Conservation (phyloP, 2,888 invertebrate genomes). For the Torymus aiolomorphi region DNA sequence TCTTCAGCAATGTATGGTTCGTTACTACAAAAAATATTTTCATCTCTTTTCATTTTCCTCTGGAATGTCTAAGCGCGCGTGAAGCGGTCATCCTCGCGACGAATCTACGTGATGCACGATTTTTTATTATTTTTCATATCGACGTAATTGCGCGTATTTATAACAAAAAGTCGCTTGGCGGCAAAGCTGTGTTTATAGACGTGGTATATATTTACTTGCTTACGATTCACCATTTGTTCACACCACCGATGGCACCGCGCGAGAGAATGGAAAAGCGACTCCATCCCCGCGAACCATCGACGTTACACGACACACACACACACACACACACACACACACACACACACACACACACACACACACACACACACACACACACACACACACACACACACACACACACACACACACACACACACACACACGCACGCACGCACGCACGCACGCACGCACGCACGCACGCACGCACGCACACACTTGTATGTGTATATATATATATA, state of each 20-base stretch:
- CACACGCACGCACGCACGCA: no score
- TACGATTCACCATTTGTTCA: constrained; percentile 44
- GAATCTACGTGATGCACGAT: constrained; percentile 44
- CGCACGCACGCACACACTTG: no score
- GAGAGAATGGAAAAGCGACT: constrained; percentile 35
- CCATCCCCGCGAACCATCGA: constrained; percentile 34
- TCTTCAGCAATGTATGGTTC: constrained; percentile 33
- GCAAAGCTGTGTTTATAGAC: constrained; percentile 22
- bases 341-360: no score
- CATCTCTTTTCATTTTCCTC: constrained; percentile 21
- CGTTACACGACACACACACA: no score
- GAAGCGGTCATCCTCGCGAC: constrained; percentile 29
- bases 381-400: no score
- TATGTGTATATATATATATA: no score
- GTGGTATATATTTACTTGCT: constrained; percentile 21
- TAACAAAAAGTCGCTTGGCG: constrained; percentile 28
- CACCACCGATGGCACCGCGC: constrained; percentile 43
- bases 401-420: no score
- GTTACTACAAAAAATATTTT: constrained; percentile 54
- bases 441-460: no score
- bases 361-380: no score
- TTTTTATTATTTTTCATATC: constrained; percentile 29
- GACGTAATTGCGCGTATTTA: constrained; percentile 1
- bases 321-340: no score
- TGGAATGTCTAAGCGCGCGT: constrained; percentile 53